Percentiles rank a stretch among this genome's conserved stretches.
These are phyloP conservation scores for Psilopsiagon aymara DNA, from an alignment of 2,113 vertebrate species.

Conservation along the genomic window DNA sequence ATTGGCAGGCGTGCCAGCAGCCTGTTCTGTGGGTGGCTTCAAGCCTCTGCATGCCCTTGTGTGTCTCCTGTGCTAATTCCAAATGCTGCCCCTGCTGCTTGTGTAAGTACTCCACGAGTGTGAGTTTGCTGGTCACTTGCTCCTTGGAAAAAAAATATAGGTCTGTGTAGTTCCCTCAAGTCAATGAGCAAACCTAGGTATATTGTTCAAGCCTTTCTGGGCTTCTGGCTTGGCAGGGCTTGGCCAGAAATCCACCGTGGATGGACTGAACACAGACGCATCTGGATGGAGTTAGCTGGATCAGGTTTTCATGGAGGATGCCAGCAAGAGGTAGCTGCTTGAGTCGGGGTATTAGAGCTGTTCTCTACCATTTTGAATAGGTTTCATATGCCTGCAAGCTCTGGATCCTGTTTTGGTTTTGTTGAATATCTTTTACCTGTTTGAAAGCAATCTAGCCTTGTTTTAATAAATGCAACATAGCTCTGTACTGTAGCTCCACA, in stretches of 20 bases:
- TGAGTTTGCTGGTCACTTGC: neutral
- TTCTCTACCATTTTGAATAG: neutral
- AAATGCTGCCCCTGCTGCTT: neutral
- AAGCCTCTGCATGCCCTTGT: neutral
- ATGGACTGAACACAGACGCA: neutral
- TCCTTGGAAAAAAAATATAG: neutral
- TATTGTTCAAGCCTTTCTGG: neutral
- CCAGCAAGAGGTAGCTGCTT: neutral
- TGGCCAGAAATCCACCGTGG: neutral
- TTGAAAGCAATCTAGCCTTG: neutral
- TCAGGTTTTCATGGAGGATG: neutral
- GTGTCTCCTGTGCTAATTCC: neutral
- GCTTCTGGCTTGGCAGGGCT: neutral
- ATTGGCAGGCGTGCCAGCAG: neutral
- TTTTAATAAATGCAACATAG: slow-evolving; percentile 9
- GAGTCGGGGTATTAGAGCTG: neutral
- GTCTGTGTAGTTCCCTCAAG: neutral
- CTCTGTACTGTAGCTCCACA: neutral
- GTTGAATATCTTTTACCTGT: neutral
- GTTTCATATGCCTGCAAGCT: neutral
- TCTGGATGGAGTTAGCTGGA: neutral
- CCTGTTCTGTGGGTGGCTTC: fast-evolving
- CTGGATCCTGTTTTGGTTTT: neutral
- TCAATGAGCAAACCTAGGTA: neutral
- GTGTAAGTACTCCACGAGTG: neutral